Conservation (phyloP, 2,888 invertebrate species). For the Lochmaea capreae region DNA sequence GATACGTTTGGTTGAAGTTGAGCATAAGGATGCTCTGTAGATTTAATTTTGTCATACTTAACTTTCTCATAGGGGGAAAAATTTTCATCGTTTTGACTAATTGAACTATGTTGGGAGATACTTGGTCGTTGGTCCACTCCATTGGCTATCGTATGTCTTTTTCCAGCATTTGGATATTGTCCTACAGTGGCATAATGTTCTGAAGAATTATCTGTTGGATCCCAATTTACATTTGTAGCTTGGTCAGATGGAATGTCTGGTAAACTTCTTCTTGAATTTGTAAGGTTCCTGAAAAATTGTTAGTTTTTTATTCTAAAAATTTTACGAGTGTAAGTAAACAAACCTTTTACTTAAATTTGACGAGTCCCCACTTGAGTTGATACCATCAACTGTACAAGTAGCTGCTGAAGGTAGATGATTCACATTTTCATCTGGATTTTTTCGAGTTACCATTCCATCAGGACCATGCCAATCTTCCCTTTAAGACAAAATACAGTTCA, state of each 20-base stretch:
- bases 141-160: slow-evolving; percentile 59
- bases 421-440: slow-evolving; percentile 75
- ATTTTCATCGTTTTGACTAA: slow-evolving; percentile 67
- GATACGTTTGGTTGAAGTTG: slow-evolving; percentile 72
- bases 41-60: slow-evolving; percentile 72
- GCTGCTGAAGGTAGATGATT: slow-evolving; percentile 65
- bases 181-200: slow-evolving; percentile 87
- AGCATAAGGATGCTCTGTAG: slow-evolving; percentile 77
- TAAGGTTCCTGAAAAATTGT: slow-evolving; percentile 50
- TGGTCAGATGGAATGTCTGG: slow-evolving; percentile 83
- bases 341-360: slow-evolving; percentile 64
- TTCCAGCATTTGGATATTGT: slow-evolving; percentile 61
- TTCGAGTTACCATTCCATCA: slow-evolving; percentile 79
- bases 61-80: slow-evolving; percentile 75
- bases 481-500: slow-evolving; percentile 29
- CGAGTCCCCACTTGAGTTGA: slow-evolving; percentile 53
- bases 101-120: slow-evolving; percentile 72
- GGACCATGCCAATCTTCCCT: slow-evolving; percentile 79
- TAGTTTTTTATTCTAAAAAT: not conserved
- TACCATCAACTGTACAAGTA: slow-evolving; percentile 55
- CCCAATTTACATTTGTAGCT: slow-evolving; percentile 60
- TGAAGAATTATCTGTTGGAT: slow-evolving; percentile 77
- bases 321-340: slow-evolving; percentile 17
- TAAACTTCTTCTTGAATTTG: slow-evolving; percentile 79
- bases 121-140: slow-evolving; percentile 66